Evolutionary conservation across 2,888 invertebrate species (phyloP), one percentile per base, ranked within the genome.

Genomic region (Lasioglossum marginatum): DNA sequence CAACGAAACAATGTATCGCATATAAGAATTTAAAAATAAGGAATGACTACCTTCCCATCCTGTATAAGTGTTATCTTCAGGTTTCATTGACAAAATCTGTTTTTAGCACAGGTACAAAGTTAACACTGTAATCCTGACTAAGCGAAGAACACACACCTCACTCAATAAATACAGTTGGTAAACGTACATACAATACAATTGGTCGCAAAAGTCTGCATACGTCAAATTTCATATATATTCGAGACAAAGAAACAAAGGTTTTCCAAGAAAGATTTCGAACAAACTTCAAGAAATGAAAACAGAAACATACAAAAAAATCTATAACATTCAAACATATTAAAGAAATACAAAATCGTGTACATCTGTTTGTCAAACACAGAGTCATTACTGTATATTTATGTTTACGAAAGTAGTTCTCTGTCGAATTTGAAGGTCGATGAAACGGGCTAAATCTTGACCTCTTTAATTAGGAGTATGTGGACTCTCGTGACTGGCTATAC

Each of bases 31-130:
- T 37, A 68, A 37, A 68, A 68, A 68, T 37, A 68, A 37, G 68
- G 37, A 68, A 37, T 68, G 68, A 68, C 68, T 68, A 34, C 68
- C 37, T 68, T 37, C 37, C 68, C 68, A 68, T 37, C 68, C 68
- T 68, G 63, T 63, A 68, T 37, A 37, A 68, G 68, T 68, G 37
- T 68, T 34, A 68, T 68, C 19, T 37, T 68, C 68, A 68, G 37
- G 37, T 68, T 68, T 68, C 63, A 63, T 63, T 68, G 37, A 37
- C 23, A 68, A 68, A 68, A 68, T 68, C 68, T 68, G 68, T 37
- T 68, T 68, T 68, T 68, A 68, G 68, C 68, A 68, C 68, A 68
- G 68, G 34, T 68, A 68, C 37, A 68, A 68, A 23, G 34, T 68
- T 37, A 10, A 68, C 68, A 37, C 37, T 37, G 68, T 37, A 68